phyloP scores from a whole-genome alignment of 2,888 invertebrate species.

The Latrodectus elegans region DNA sequence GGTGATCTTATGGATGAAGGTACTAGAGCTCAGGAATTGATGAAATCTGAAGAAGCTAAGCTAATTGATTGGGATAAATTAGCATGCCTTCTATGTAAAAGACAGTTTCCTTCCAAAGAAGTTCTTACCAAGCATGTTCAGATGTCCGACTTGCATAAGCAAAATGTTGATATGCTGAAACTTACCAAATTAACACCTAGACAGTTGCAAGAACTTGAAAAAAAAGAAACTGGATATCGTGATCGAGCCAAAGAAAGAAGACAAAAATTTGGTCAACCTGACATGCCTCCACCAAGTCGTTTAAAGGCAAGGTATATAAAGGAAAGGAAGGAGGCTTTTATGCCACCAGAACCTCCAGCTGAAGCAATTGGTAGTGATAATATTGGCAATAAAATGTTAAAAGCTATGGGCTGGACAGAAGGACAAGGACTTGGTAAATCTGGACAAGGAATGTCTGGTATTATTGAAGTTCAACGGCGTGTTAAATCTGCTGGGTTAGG shows the following conservation, averaged over 20 bases:
- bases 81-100: conserved; percentile 94
- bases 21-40: conserved; percentile 73
- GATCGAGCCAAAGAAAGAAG: conserved; percentile 97
- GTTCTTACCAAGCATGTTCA: conserved; percentile 91
- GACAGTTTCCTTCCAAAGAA: conserved; percentile 93
- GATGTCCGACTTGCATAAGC: conserved; percentile 94
- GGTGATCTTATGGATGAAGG: conserved; percentile 80
- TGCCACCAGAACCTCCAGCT: conserved; percentile 79
- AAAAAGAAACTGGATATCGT: conserved; percentile 80
- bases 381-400: conserved; percentile 93
- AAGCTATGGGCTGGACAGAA: conserved; percentile 99
- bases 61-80: conserved; percentile 87
- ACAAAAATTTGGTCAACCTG: conserved; percentile 91
- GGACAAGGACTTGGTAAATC: conserved; percentile 95
- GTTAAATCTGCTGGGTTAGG: conserved; percentile 89
- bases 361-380: conserved; percentile 88
- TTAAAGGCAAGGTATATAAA: conserved; percentile 82
- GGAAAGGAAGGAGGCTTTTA: conserved; percentile 73
- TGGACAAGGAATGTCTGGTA: conserved; percentile 93
- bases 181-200: conserved; percentile 71
- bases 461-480: conserved; percentile 87
- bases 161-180: conserved; percentile 81
- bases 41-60: conserved; percentile 72
- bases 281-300: conserved; percentile 83
- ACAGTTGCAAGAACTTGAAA: conserved; percentile 70